Evolutionary conservation across 2,888 invertebrate genomes (phyloP), one percentile per base, ranked within the genome.

Genomic region (Oscheius sp.): DNA sequence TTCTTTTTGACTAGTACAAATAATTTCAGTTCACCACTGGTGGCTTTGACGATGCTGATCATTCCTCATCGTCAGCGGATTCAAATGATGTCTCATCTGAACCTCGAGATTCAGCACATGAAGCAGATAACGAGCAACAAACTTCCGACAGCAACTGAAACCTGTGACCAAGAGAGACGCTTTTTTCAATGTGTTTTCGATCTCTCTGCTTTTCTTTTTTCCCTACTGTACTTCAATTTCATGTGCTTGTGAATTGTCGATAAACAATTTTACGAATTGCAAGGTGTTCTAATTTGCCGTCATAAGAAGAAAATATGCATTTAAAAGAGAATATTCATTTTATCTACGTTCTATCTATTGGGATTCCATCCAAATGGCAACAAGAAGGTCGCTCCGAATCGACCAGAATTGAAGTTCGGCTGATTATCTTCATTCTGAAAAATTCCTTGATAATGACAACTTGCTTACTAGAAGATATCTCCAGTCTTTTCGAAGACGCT

Each of bases 401-500:
- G 66, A 7, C 52, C 66, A 25, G 66, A 52, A 1, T 27, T n/a
- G 35, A 66, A 66, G 18, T 52, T 49, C 18, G 1, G n/a, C 12
- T 66, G 12, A n/a, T 49, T 49, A 16, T 52, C n/a, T 46, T 66
- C 52, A 49, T 66, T 23, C 63, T 63, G 46, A 63, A 63, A 18
- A 45, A 13, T 12, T 16, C 6, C 5, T 13, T 12, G 6, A 16
- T 25, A 58, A 27, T 16, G 6, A 23, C 1, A n/a, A 58, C 27
- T 21, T 5, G 6, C 46, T 46, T 13, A 63, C 66, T 23, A 66
- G 46, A 18, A 66, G 66, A 66, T 66, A 66, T 52, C 66, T 25
- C 66, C 66, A 66, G 35, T 66, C 66, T 25, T 66, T 66, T 29
- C 66, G 25, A 25, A 66, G 66, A 6, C 29, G 66, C 12, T 66